Percentiles rank a stretch among this genome's conserved stretches.
These are phyloP conservation scores for Mylabris phalerata DNA, from an alignment of 1,140 invertebrate genomes.

Conservation along the genomic window DNA sequence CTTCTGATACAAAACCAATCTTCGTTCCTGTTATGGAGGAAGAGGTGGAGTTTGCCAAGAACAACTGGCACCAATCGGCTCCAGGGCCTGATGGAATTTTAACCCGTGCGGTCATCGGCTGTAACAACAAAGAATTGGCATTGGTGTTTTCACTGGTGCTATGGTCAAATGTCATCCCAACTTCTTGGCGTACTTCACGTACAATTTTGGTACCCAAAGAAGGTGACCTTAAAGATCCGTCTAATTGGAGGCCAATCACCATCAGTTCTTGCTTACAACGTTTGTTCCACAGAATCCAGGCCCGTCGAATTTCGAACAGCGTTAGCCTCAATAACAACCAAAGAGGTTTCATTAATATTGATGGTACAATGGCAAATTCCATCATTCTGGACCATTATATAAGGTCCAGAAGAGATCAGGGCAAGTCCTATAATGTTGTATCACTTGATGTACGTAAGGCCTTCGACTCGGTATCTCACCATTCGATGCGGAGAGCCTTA, in stretches of 20 bases:
- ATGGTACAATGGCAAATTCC: slow-evolving; percentile 6
- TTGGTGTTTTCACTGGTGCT: too few relatives aligned
- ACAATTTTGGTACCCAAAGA: slow-evolving; percentile 20
- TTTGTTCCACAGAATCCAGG: slow-evolving; percentile 1
- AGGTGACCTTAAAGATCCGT: slow-evolving; percentile 6
- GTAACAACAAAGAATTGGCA: too few relatives aligned
- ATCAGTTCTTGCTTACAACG: slow-evolving; percentile 3
- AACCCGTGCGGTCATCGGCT: too few relatives aligned
- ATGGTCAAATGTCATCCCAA: too few relatives aligned
- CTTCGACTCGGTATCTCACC: slow-evolving; percentile 41
- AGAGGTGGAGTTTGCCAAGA: neutral
- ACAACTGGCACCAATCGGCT: slow-evolving; percentile 1
- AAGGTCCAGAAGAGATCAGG: neutral
- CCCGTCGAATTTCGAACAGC: too few relatives aligned
- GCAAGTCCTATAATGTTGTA: slow-evolving; percentile 21
- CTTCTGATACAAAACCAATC: too few relatives aligned
- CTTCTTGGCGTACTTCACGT: neutral
- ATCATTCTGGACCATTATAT: slow-evolving; percentile 15
- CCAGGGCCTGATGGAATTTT: slow-evolving; percentile 11
- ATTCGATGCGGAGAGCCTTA: slow-evolving; percentile 29
- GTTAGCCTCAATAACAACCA: neutral
- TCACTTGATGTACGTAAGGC: slow-evolving; percentile 37
- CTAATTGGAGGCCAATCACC: neutral
- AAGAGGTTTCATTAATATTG: slow-evolving; percentile 10
- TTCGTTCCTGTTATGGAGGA: neutral